Evolutionary conservation across 2,888 invertebrate species (phyloP), one percentile per base, ranked within the genome.

Genomic region (Cordilura impudica): DNA sequence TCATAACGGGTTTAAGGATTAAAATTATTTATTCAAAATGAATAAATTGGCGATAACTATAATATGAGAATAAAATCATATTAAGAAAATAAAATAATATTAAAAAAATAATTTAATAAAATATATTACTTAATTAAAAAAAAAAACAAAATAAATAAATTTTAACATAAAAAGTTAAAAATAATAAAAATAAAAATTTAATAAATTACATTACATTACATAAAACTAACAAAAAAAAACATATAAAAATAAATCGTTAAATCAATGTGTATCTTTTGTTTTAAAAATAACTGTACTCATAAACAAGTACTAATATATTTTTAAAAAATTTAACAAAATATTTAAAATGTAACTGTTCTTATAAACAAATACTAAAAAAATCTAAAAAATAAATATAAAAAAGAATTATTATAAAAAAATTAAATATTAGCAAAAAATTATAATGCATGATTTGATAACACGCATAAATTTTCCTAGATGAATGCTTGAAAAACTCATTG

Each of bases 1-100:
- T 12, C 10, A 81, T 81, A 71, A 66, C 16, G 53, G 58, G n/a
- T 19, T 14, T 16, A 21, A 35, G 31, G 18, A 29, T 35, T 16
- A 18, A 8, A 23, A 60, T 51, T n/a, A 23, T 21, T 35, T 23
- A 39, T 16, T 2, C n/a, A n/a, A 65, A 47, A 14, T 26, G 16
- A 31, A 23, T 21, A n/a, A 4, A 51, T 16, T 18, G 19, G 35
- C 35, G 56, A 4, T 7, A 31, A 8, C 2, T 31, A 31, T 31
- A 31, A 8, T 31, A 31, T 31, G 6, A 31, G 10, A 31, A 49
- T 23, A 49, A 49, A 31, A 23, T n/a, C 21, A 23, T n/a, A 53
- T 23, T 23, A 23, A 4, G 2, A 23, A 4, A 5, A 51, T 12
- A 21, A 49, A 19, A n/a, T 51, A 2, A 21, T 47, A 1, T 21